These are phyloP conservation scores for Manis crassicaudata DNA, from an alignment of 2,797 vertebrate genomes.

Conservation along the genomic window DNA sequence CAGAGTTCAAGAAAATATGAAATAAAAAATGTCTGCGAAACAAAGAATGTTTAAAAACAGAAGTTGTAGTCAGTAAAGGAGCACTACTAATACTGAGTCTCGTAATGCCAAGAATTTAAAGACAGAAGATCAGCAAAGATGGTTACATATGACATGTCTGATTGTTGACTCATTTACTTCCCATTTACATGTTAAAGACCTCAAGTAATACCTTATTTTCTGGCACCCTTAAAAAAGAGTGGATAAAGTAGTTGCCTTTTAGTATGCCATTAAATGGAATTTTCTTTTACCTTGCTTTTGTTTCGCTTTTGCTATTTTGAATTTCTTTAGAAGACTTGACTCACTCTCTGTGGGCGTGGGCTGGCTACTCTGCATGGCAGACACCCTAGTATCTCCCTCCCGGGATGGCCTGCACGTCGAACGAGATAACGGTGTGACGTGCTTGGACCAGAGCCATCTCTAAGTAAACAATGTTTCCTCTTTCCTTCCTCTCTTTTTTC, in stretches of 20 bases:
- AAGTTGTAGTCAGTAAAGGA: not conserved
- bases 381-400: not conserved
- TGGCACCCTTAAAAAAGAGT: not conserved
- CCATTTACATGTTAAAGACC: not conserved
- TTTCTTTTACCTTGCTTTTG: not conserved
- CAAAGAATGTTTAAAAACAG: not conserved
- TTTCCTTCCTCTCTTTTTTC: not conserved
- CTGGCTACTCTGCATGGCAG: too few species aligned
- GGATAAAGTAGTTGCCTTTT: not conserved
- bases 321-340: not conserved
- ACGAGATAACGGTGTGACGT: accelerated
- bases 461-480: not conserved
- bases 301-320: not conserved
- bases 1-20: not conserved
- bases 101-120: not conserved
- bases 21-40: not conserved
- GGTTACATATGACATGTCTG: not conserved
- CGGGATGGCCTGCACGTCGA: accelerated
- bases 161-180: not conserved
- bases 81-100: not conserved
- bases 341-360: not conserved
- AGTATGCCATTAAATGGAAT: not conserved
- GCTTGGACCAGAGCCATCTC: not conserved
- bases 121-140: not conserved
- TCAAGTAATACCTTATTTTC: not conserved